A percentile compares a stretch with the other conserved stretches of the same genome.
Conservation (phyloP, 2,888 invertebrate species). For the Pseudeuparius sepicola region DNA sequence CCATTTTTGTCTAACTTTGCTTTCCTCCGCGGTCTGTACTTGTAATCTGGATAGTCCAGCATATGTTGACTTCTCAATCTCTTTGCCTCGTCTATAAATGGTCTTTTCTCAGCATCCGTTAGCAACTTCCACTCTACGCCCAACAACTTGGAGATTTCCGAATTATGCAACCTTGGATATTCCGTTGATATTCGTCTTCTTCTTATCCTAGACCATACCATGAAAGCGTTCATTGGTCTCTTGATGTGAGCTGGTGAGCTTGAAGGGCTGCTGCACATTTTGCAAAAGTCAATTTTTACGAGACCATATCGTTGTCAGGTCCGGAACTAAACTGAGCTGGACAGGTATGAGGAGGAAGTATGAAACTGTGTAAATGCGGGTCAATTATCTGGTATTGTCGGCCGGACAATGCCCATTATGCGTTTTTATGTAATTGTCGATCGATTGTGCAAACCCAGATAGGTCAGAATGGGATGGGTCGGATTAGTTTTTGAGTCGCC, state of each 20-base stretch:
- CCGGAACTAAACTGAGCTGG: slow-evolving; percentile 23
- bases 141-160: slow-evolving; percentile 71
- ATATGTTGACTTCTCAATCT: slow-evolving; percentile 37
- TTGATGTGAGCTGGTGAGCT: slow-evolving; percentile 65
- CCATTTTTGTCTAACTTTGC: slow-evolving; percentile 29
- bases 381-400: no score
- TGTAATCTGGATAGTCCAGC: slow-evolving; percentile 39
- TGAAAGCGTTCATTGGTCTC: slow-evolving; percentile 90
- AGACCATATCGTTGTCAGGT: not conserved
- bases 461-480: no score
- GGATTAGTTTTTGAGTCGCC: no score
- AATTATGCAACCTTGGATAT: slow-evolving; percentile 70
- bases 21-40: slow-evolving; percentile 37
- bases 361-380: no score
- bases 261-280: not conserved
- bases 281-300: slow-evolving; percentile 1
- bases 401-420: no score
- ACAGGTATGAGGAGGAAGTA: slow-evolving; percentile 23
- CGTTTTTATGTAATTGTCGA: no score
- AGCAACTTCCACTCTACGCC: slow-evolving; percentile 81
- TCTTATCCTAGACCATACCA: slow-evolving; percentile 74
- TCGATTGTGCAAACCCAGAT: no score
- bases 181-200: slow-evolving; percentile 73
- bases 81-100: slow-evolving; percentile 86
- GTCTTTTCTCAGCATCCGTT: slow-evolving; percentile 66